phyloP scores from a whole-genome alignment of 1,140 invertebrate species.

The Drosophila gunungcola region DNA sequence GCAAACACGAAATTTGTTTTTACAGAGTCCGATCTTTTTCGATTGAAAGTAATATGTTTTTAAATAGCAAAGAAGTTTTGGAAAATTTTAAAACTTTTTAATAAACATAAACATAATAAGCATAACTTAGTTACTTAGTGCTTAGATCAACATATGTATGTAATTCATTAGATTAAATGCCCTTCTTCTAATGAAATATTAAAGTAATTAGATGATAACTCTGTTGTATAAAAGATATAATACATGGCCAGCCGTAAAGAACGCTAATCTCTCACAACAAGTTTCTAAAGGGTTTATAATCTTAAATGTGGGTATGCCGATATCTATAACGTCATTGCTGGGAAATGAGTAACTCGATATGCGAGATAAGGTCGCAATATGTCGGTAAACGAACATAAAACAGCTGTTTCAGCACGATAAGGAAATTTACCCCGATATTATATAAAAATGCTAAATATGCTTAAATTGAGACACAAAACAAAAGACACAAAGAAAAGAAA shows the following conservation, averaged over 20 bases:
- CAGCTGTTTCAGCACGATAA: conserved; percentile 56
- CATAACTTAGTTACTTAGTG: too few relatives aligned
- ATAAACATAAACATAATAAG: too few relatives aligned
- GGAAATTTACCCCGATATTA: conserved; percentile 32
- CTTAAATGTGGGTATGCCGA: conserved; percentile 4
- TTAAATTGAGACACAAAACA: conserved; percentile 22
- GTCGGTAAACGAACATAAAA: conserved; percentile 28
- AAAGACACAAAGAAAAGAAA: conserved; percentile 59
- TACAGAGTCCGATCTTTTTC: too few relatives aligned
- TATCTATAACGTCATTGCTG: conserved; percentile 40
- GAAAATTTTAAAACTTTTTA: too few relatives aligned
- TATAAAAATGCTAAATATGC: conserved; percentile 65
- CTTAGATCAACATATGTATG: too few relatives aligned
- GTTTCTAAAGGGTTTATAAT: neutral
- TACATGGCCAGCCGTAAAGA: neutral
- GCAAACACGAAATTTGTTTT: too few relatives aligned
- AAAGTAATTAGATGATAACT: neutral
- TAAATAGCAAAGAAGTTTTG: too few relatives aligned
- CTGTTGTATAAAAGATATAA: too few relatives aligned
- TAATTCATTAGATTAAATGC: neutral
- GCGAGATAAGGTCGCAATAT: conserved; percentile 23
- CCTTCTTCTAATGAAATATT: neutral
- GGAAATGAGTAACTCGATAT: conserved; percentile 29
- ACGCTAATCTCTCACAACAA: neutral
- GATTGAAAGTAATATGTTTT: too few relatives aligned